Evolutionary conservation across 2,888 invertebrate genomes (phyloP), one percentile per base, ranked within the genome.

Genomic region (Lasioglossum zephyrum): DNA sequence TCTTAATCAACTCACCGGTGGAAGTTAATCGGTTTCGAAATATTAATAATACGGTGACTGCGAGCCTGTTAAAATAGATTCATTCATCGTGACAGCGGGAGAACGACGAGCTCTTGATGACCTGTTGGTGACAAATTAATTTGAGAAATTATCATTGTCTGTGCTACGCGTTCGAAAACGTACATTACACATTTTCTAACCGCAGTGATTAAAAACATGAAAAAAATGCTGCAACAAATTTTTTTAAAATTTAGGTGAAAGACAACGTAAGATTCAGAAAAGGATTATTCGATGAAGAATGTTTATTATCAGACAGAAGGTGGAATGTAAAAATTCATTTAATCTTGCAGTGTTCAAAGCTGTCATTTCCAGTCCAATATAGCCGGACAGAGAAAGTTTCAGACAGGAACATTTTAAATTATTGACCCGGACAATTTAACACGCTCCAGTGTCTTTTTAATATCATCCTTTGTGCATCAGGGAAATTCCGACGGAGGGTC

Each of bases 51-150:
- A 9, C 39, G 22, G n/a, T 11, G 41, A 41, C 13, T 41, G 41
- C 41, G 39, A 3, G 18, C 11, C 36, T 36, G 39, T 39, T 31
- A 39, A 22, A 39, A n/a, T 41, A 39, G 41, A 70, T 11, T 49
- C 11, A 49, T 47, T 31, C 18, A 18, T 18, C 4, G 4, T 26
- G 31, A 36, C 53, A 5, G 13, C 13, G 53, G 1, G 73, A 47
- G 18, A 57, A 73, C 47, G 47, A 39, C 16, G 3, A n/a, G 16
- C 8, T n/a, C 9, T 5, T 16, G 22, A 3, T 13, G 4, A 63
- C 53, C 36, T 84, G 81, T 31, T 1, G 6, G 26, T 76, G 82
- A 63, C 63, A 53, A 39, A 44, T 63, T 49, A 83, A 73, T 53
- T 53, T 22, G 22, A 44, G 36, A 66, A 63, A 63, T 66, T 76